A percentile compares a stretch with the other conserved stretches of the same genome.
These are phyloP conservation scores for Volucella bombylans DNA, from an alignment of 2,888 invertebrate species.

Conservation along the genomic window DNA sequence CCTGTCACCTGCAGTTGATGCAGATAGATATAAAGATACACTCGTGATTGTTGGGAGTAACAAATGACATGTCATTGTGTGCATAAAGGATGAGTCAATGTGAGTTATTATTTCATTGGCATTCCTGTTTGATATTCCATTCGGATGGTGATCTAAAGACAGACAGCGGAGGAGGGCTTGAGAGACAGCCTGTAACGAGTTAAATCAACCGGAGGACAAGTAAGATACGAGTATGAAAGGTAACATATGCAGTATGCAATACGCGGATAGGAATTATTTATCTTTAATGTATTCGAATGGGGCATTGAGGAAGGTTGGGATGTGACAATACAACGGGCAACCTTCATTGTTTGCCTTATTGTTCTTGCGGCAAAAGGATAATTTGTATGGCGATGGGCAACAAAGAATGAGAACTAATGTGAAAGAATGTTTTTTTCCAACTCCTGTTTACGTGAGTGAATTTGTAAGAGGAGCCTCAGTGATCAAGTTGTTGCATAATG, in stretches of 20 bases:
- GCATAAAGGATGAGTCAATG: slow-evolving; percentile 18
- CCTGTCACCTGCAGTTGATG: too few species aligned
- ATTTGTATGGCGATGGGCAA: slow-evolving; percentile 6
- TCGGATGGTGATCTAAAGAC: too few species aligned
- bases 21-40: too few species aligned
- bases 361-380: slow-evolving; percentile 3
- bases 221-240: too few species aligned
- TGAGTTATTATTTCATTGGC: slow-evolving; percentile 31
- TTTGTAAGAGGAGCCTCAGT: too few species aligned
- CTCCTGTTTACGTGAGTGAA: too few species aligned
- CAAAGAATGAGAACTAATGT: background rate
- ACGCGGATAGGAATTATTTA: slow-evolving; percentile 11
- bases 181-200: too few species aligned
- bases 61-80: slow-evolving; percentile 4
- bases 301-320: slow-evolving; percentile 49
- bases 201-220: too few species aligned
- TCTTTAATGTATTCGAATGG: slow-evolving; percentile 15
- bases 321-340: slow-evolving; percentile 27
- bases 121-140: too few species aligned
- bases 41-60: background rate
- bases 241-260: background rate
- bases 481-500: too few species aligned
- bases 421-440: background rate
- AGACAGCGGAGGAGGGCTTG: too few species aligned
- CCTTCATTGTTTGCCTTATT: background rate